phyloP scores from a whole-genome alignment of 35 echinoderm and acorn worm genomes.

The Strongylocentrotus purpuratus region DNA sequence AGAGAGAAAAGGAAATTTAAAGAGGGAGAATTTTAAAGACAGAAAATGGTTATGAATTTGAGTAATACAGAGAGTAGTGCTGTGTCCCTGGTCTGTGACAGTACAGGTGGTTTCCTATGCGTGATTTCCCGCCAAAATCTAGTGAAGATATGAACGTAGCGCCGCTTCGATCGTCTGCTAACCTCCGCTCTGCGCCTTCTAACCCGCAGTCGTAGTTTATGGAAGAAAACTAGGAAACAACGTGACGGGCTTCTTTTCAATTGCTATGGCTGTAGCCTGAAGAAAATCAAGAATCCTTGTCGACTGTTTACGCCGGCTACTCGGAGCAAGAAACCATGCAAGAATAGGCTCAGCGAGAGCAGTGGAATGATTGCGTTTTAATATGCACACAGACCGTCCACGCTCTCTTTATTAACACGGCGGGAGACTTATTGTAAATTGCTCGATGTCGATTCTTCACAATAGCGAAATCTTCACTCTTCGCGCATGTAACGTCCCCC shows the following conservation, averaged over 20 bases:
- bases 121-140: background rate
- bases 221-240: background rate
- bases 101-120: background rate
- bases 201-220: background rate
- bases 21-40: background rate
- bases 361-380: slow-evolving; percentile 4
- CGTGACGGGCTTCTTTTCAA: background rate
- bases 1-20: background rate
- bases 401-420: background rate
- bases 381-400: slow-evolving; percentile 9
- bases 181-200: background rate
- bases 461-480: background rate
- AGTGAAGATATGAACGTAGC: background rate
- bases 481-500: background rate
- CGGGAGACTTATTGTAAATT: slow-evolving; percentile 2
- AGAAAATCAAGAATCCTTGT: slow-evolving; percentile 7
- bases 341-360: background rate
- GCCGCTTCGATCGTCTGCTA: background rate
- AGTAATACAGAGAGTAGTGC: background rate
- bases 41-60: background rate
- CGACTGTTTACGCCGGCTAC: background rate
- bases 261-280: background rate
- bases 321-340: background rate
- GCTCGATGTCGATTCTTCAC: background rate
- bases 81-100: background rate